Conservation (phyloP, 2,888 invertebrate genomes). For the Oscheius sp. region DNA sequence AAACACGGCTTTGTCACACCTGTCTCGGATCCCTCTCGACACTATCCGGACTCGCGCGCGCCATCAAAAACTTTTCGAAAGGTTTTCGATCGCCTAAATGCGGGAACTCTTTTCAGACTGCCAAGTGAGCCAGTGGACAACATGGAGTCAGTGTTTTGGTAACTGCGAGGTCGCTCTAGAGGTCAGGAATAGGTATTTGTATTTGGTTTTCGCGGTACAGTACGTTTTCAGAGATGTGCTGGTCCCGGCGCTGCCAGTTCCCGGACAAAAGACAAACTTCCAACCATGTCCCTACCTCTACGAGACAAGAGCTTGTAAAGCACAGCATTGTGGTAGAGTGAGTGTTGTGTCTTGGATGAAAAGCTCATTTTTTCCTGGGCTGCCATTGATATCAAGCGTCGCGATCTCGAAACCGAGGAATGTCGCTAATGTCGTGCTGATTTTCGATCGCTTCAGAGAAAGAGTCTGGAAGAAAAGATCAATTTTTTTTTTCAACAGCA, state of each 20-base stretch:
- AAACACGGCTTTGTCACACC: no score
- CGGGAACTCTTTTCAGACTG: constrained; percentile 48
- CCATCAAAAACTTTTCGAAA: no score
- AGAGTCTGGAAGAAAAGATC: background rate
- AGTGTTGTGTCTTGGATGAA: constrained; percentile 1
- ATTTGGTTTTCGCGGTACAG: background rate
- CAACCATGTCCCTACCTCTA: constrained; percentile 51
- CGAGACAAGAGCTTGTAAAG: constrained; percentile 39
- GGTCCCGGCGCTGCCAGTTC: constrained; percentile 50
- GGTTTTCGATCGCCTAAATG: no score
- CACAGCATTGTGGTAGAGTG: background rate
- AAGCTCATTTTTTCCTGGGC: background rate
- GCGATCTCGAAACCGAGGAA: constrained; percentile 8
- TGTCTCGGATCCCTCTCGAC: no score
- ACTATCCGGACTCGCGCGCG: no score
- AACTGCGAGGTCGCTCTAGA: constrained; percentile 44
- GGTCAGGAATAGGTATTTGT: constrained; percentile 30
- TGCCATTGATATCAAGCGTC: background rate
- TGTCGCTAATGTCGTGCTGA: background rate
- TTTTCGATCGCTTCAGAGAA: constrained; percentile 15
- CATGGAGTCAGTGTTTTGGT: constrained; percentile 56
- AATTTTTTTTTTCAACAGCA: background rate
- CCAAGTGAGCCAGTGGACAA: constrained; percentile 52
- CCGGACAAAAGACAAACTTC: constrained; percentile 38
- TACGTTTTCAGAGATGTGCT: constrained; percentile 45